A percentile compares a stretch with the other conserved stretches of the same genome.
These are phyloP conservation scores for Smutsia gigantea DNA, from an alignment of 2,797 vertebrate genomes.

Conservation along the genomic window DNA sequence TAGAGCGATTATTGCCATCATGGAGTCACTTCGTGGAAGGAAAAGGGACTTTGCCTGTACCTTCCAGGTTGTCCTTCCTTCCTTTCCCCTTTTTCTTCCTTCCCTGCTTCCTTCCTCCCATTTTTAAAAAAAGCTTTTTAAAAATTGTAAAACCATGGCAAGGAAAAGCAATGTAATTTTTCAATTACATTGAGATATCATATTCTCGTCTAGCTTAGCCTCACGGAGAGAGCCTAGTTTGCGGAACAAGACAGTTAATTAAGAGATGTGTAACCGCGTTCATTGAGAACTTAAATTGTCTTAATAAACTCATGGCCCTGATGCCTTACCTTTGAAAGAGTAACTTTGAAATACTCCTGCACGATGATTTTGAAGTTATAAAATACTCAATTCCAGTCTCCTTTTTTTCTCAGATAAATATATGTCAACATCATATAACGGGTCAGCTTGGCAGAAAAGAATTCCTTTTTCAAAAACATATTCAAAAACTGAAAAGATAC, in stretches of 20 bases:
- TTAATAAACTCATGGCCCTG: background rate
- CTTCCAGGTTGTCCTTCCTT: background rate
- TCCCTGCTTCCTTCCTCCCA: background rate
- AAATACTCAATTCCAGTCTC: constrained; percentile 39
- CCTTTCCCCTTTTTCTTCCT: background rate
- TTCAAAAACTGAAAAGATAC: constrained; percentile 80
- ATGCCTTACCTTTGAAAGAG: constrained; percentile 43
- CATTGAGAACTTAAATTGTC: background rate
- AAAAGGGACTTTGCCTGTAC: background rate
- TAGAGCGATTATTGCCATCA: background rate
- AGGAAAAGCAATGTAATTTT: constrained; percentile 15
- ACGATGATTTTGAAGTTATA: constrained; percentile 39
- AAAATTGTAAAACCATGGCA: background rate
- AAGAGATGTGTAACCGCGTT: background rate
- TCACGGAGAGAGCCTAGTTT: background rate
- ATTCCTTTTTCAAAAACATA: constrained; percentile 82
- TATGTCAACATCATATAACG: constrained; percentile 72
- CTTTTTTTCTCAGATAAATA: constrained; percentile 78
- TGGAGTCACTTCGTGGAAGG: background rate
- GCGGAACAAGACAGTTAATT: background rate
- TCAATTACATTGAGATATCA: background rate
- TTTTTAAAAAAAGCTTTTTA: too few species aligned
- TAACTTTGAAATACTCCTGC: background rate
- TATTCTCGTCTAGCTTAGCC: background rate
- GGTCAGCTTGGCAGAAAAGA: constrained; percentile 82